A percentile compares a stretch with the other conserved stretches of the same genome.
phyloP scores from a whole-genome alignment of 2,888 invertebrate species.

The Phlogophora meticulosa region DNA sequence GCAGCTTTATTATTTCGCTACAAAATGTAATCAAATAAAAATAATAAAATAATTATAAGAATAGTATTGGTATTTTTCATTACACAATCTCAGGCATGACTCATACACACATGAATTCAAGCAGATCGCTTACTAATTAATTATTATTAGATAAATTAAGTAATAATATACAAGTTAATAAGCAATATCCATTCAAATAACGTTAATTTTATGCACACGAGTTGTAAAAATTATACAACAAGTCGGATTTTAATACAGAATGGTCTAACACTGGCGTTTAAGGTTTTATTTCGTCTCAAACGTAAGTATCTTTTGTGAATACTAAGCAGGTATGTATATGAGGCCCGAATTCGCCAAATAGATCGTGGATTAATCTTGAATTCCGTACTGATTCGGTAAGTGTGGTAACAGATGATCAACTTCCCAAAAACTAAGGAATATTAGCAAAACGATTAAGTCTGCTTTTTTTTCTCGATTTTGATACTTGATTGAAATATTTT shows the following conservation, averaged over 20 bases:
- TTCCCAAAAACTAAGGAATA: conserved; percentile 1
- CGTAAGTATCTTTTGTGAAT: conserved; percentile 44
- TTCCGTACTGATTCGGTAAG: conserved; percentile 10
- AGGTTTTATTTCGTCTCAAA: conserved; percentile 38
- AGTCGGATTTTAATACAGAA: conserved; percentile 32
- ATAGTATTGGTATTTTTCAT: too few species aligned
- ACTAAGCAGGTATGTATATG: conserved; percentile 30
- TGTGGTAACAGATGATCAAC: conserved; percentile 4
- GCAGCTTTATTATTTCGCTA: too few species aligned
- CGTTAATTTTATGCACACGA: conserved; percentile 11
- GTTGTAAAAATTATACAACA: conserved; percentile 19
- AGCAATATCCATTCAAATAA: conserved; percentile 23
- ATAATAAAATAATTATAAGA: too few species aligned
- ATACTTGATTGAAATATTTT: too few species aligned
- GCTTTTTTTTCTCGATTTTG: not conserved
- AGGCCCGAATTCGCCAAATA: conserved; percentile 13
- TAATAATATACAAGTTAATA: not conserved
- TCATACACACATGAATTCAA: not conserved
- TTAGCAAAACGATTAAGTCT: not conserved
- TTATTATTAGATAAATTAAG: not conserved
- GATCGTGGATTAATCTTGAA: conserved; percentile 15
- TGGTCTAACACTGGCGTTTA: conserved; percentile 17
- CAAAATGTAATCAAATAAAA: too few species aligned
- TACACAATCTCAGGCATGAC: too few species aligned
- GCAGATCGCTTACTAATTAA: too few species aligned